Base-by-base conservation (phyloP, 2,888 invertebrate species). In the Steinernema scapterisci region DNA sequence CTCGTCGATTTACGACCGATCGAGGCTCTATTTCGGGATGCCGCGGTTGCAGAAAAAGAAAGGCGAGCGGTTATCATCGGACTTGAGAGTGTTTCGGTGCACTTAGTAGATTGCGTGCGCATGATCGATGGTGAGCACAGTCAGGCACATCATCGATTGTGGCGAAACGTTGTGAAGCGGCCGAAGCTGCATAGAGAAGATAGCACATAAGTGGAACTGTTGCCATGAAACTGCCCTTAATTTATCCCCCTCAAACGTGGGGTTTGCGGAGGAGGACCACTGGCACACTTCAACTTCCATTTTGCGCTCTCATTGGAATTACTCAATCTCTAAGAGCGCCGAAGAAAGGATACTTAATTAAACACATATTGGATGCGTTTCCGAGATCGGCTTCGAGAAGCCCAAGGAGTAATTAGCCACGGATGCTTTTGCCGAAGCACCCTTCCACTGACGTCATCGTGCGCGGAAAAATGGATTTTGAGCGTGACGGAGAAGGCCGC, bases 381-480 rank as follows among this genome's bases (percentile, higher is more conserved):
- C 9, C 9, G 38, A 38, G 38, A 38, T 38, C 3, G 38, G 9
- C 38, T 38, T 9, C 38, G 21, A 52, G 52, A 52, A 52, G 52
- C 52, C 31, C 31, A 7, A 25, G 63, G 19, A 6, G 25, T 63
- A 63, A 63, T 63, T 63, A 63, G 63, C 7, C 31, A 63, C 63
- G 25, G 54, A 54, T 54, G 2, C 54, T 6, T 19, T 13, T 9
- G 23, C 25, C 31, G 63, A 16, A 13, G 16, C 16, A 31, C 6
- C 25, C 38, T 16, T 25, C 2, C 54, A 23, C 3, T 31, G 63
- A 63, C 63, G 63, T 63, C 27, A 31, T 21, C 31, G 16, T 25
- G 31, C 63, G 63, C 63, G 31, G 63, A 63, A 27, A 63, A 63
- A 63, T 63, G 38, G 63, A 63, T 63, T 27, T 63, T 16, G 63